Base-by-base conservation (phyloP, 2,797 vertebrate genomes). In the Coendou prehensilis region DNA sequence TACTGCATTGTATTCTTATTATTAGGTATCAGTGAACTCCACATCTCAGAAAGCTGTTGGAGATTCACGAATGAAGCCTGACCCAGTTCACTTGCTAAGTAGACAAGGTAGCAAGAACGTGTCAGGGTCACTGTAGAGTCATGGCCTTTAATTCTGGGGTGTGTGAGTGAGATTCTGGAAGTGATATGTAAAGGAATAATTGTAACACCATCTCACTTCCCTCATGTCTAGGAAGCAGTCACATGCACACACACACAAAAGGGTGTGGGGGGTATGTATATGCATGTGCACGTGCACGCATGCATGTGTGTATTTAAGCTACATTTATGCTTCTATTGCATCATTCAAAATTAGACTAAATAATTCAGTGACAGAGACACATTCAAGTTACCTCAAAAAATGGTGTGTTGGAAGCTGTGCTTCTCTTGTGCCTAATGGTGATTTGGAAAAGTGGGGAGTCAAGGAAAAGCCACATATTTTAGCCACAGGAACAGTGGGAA, bases 281-380 rank as follows among this genome's bases (percentile, higher is more conserved):
- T 41, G 6, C 28, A 20, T 59, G 22, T n/a, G 37, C 41, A 30
- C 11, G 4, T 33, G 61, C 30, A 33, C 9, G 28, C 56, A 37
- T 78, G 71, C 56, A 17, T 23, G 20, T 2, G 85, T 30, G 7
- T 83, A 6, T 75, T 82, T 56, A 90, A 84, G 47, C 86, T 57
- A 76, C 22, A 80, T 61, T 76, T 20, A 54, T 30, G 61, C 81
- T 93, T 76, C 50, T 41, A 52, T 89, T 30, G 61, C 41, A 17
- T 94, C 73, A 85, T 85, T 95, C 84, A 85, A 85, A 94, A 61
- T 61, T 84, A 97, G 56, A 79, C 52, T 82, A 69, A 61, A 63
- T 67, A 84, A 59, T 52, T 90, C 52, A 75, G 20, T 9, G 57
- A 81, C 63, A 95, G 67, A 91, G 61, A 81, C 17, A 85, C 37